Conservation (phyloP, 2,888 invertebrate genomes). For the Tuta absoluta region DNA sequence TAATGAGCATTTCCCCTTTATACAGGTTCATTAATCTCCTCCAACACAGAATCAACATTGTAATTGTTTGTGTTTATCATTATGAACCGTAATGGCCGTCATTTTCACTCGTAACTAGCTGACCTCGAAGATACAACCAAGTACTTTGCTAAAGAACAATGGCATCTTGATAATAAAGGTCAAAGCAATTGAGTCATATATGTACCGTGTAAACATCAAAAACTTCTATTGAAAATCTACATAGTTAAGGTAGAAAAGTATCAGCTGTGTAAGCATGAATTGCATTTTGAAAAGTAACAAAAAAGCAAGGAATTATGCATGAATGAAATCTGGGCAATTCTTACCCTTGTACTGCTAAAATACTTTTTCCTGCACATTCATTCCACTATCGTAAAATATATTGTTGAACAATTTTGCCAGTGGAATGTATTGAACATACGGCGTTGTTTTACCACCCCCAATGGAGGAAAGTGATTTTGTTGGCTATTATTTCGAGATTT, state of each 20-base stretch:
- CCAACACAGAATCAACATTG: conserved; percentile 28
- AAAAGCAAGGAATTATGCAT: background rate
- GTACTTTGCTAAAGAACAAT: background rate
- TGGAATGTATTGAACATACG: background rate
- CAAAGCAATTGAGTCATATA: too few species aligned
- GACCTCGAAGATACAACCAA: background rate
- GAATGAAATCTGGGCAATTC: background rate
- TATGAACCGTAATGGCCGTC: conserved; percentile 18
- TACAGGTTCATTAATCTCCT: conserved; percentile 34
- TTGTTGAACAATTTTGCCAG: background rate
- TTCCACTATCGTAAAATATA: background rate
- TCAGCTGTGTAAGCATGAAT: background rate
- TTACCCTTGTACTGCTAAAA: background rate
- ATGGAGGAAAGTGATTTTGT: conserved; percentile 40
- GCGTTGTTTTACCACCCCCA: background rate
- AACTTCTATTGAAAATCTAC: too few species aligned
- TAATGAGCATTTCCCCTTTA: conserved; percentile 35
- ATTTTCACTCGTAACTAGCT: background rate
- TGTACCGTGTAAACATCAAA: too few species aligned
- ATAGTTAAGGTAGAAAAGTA: too few species aligned
- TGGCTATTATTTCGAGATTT: conserved; percentile 39
- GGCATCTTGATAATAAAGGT: too few species aligned
- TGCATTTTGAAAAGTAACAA: background rate
- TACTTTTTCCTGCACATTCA: background rate
- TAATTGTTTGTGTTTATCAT: conserved; percentile 22